A percentile compares a stretch with the other conserved stretches of the same genome.
phyloP scores from a whole-genome alignment of 2,797 vertebrate species.

The Notamacropus eugenii region DNA sequence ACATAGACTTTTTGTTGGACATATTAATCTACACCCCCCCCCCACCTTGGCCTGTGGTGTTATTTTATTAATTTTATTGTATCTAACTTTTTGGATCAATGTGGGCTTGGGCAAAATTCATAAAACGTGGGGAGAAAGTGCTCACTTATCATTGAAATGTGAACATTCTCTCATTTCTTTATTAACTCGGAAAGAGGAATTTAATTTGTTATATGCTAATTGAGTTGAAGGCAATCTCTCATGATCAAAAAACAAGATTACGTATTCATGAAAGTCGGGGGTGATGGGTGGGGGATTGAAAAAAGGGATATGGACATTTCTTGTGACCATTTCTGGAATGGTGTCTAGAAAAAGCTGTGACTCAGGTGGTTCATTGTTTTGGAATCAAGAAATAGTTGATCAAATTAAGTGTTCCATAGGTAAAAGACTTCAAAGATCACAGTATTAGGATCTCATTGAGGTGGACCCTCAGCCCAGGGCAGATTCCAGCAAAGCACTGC shows the following conservation, averaged over 20 bases:
- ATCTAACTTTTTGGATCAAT: constrained; percentile 21
- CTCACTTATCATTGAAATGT: constrained; percentile 57
- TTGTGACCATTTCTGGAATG: neutral
- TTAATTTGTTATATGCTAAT: constrained; percentile 78
- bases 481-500: neutral
- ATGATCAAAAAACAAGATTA: constrained; percentile 64
- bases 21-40: constrained; percentile 57
- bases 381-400: constrained; percentile 43
- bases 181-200: constrained; percentile 66
- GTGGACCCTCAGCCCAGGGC: neutral
- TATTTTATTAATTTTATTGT: constrained; percentile 69
- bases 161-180: constrained; percentile 67
- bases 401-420: neutral
- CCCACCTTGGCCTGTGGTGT: neutral
- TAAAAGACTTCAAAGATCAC: neutral
- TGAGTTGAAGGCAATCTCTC: constrained; percentile 48
- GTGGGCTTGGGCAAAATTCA: constrained; percentile 61
- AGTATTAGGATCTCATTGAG: neutral
- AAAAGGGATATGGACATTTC: neutral
- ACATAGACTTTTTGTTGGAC: constrained; percentile 60
- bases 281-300: neutral
- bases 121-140: constrained; percentile 42
- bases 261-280: neutral
- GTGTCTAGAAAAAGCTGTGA: constrained; percentile 25
- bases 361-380: constrained; percentile 37